phyloP scores from a whole-genome alignment of 1,140 invertebrate species.

The Phthorimaea operculella region DNA sequence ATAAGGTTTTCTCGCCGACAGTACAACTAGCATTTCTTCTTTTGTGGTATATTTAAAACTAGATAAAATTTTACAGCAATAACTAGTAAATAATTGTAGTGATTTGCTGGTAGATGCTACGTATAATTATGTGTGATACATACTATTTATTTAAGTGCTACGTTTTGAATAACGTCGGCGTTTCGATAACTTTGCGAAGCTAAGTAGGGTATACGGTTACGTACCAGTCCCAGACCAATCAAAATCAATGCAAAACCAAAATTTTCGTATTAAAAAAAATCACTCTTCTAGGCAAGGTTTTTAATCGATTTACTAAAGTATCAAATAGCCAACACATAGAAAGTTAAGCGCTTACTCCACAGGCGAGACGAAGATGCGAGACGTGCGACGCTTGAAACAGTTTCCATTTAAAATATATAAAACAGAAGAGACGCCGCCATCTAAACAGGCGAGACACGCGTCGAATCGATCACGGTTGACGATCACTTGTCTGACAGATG shows the following conservation, averaged over 20 bases:
- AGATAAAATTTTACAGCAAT: conserved; percentile 63
- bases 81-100: conserved; percentile 61
- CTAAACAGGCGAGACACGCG: no score
- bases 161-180: conserved; percentile 8
- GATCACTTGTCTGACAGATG: no score
- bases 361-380: no score
- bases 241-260: no score
- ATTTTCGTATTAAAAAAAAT: no score
- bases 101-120: conserved; percentile 60
- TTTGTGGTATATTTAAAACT: conserved; percentile 53
- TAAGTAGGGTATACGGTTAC: background rate
- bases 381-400: no score
- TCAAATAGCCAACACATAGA: no score
- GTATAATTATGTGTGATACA: conserved; percentile 59
- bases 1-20: conserved; percentile 24
- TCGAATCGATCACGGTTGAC: no score
- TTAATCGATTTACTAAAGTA: background rate
- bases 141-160: conserved; percentile 47
- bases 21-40: conserved; percentile 51
- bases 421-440: no score
- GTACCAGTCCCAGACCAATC: background rate
- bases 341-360: no score
- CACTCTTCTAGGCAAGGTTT: no score
- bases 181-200: background rate
- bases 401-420: no score